phyloP scores from a whole-genome alignment of 2,113 vertebrate species.

The Chloropsis hardwickii region DNA sequence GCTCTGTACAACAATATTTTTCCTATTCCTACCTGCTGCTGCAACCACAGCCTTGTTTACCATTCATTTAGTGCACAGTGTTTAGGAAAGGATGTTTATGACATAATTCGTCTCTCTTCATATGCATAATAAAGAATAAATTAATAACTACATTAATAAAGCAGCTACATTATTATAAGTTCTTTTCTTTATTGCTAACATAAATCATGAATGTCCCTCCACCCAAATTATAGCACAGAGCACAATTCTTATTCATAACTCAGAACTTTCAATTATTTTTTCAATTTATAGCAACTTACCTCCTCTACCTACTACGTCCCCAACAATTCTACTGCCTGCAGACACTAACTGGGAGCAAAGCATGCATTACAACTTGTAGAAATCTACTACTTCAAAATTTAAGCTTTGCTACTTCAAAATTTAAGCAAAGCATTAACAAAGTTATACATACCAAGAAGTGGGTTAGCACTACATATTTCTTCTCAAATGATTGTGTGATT shows the following conservation, averaged over 20 bases:
- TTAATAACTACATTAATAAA: constrained; percentile 16
- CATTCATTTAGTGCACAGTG: not conserved
- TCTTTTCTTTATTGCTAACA: not conserved
- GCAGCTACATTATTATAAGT: not conserved
- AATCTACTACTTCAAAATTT: not conserved
- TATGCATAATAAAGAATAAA: not conserved
- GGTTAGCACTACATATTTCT: not conserved
- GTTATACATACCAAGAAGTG: not conserved
- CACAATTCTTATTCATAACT: not conserved
- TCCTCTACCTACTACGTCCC: not conserved
- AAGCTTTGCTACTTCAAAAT: not conserved
- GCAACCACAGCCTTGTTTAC: not conserved
- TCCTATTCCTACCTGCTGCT: not conserved
- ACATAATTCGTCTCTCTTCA: not conserved
- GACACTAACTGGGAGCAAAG: not conserved
- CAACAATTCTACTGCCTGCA: not conserved
- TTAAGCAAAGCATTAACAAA: not conserved
- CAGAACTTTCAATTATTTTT: not conserved
- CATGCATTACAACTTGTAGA: not conserved
- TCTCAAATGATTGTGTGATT: not conserved
- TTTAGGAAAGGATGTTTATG: constrained; percentile 6
- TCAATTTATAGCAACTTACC: not conserved
- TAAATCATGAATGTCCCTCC: not conserved
- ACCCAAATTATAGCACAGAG: not conserved
- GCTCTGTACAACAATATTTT: not conserved